phyloP scores from a whole-genome alignment of 2,113 vertebrate species.

The Epinephelus fuscoguttatus region DNA sequence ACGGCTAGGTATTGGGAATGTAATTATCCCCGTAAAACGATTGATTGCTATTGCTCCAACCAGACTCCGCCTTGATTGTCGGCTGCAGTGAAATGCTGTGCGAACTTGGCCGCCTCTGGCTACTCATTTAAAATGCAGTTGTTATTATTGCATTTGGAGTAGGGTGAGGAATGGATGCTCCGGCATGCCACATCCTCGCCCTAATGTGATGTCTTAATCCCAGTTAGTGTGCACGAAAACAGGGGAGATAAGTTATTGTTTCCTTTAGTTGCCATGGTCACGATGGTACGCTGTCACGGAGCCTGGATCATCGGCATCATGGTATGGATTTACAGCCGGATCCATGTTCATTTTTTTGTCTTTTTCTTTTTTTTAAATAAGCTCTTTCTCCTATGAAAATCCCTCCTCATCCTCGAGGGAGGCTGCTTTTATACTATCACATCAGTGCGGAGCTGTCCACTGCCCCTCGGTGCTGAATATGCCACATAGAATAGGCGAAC shows the following conservation, averaged over 20 bases:
- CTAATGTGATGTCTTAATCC: slow-evolving; percentile 1
- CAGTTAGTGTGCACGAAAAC: neutral
- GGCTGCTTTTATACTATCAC: slow-evolving; percentile 17
- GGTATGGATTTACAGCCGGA: neutral
- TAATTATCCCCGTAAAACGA: slow-evolving; percentile 22
- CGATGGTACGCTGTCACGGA: slow-evolving; percentile 35
- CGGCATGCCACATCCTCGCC: slow-evolving; percentile 7
- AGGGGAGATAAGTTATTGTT: slow-evolving; percentile 57
- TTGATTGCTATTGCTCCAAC: slow-evolving; percentile 10
- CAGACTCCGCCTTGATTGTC: slow-evolving; percentile 56
- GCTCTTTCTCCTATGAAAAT: neutral
- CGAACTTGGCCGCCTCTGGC: slow-evolving; percentile 57
- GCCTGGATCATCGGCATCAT: slow-evolving; percentile 28
- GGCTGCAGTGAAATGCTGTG: slow-evolving; percentile 46
- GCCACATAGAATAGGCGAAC: slow-evolving; percentile 9
- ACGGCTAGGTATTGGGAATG: neutral
- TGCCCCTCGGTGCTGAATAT: slow-evolving; percentile 74
- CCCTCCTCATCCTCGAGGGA: neutral
- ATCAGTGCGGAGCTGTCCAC: slow-evolving; percentile 78
- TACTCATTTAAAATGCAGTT: slow-evolving; percentile 48
- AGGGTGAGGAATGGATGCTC: slow-evolving; percentile 8
- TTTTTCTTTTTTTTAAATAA: neutral
- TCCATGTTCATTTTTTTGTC: neutral
- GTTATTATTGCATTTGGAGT: slow-evolving; percentile 26
- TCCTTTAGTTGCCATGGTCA: slow-evolving; percentile 77